These are phyloP conservation scores for Trachelus iudaicus DNA, from an alignment of 2,888 invertebrate genomes.

Conservation along the genomic window DNA sequence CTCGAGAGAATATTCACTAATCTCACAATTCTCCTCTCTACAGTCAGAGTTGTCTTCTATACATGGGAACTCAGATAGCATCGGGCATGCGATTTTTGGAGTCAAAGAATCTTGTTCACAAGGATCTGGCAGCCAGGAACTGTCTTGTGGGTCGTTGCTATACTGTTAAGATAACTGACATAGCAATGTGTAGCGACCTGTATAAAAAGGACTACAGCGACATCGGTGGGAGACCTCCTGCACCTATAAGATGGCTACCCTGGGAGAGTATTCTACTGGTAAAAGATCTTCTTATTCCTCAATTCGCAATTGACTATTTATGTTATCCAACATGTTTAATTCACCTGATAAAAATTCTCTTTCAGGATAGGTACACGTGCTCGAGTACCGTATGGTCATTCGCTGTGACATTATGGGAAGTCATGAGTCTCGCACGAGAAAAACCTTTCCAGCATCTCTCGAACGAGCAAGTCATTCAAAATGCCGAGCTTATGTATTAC, in stretches of 20 bases:
- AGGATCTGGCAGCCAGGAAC: constrained; percentile 81
- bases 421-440: constrained; percentile 71
- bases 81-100: constrained; percentile 86
- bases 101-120: constrained; percentile 81
- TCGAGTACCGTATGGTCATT: constrained; percentile 74
- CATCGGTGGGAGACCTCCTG: constrained; percentile 72
- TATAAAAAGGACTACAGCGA: constrained; percentile 75
- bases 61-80: constrained; percentile 80
- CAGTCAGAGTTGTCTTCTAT: constrained; percentile 77
- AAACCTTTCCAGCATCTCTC: constrained; percentile 72
- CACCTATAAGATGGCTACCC: constrained; percentile 74
- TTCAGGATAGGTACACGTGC: constrained; percentile 74
- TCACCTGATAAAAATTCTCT: constrained; percentile 22
- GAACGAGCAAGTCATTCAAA: constrained; percentile 73
- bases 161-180: constrained; percentile 72
- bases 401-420: constrained; percentile 75
- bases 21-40: not conserved
- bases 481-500: constrained; percentile 75
- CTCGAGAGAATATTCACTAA: not conserved
- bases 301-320: not conserved
- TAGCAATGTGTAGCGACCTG: constrained; percentile 73
- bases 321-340: not conserved
- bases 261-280: constrained; percentile 76
- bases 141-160: constrained; percentile 73
- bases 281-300: constrained; percentile 22